Evolutionary conservation across 1,140 invertebrate species (phyloP), one percentile per base, ranked within the genome.

Genomic region (Philopotamus ludificatus): DNA sequence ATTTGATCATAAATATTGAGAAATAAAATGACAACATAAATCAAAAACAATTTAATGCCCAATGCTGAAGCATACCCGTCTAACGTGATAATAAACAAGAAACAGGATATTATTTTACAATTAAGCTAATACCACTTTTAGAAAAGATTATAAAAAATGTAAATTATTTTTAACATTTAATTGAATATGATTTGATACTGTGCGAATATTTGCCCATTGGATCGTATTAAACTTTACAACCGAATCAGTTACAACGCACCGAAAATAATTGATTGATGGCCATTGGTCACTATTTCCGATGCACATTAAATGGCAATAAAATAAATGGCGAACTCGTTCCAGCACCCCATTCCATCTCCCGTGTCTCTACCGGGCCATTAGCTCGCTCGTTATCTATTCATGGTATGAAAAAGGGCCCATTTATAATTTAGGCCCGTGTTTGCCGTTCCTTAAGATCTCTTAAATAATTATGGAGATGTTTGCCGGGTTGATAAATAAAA

Each of bases 251-350:
- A 34, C 28, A 34, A 34, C 28, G 28, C 28, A 34, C 28, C 28
- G 28, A 34, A 34, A 34, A 34, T 34, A 34, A 34, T 34, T 34
- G 28, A 34, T 34, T 34, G 28, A 34, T 34, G 12, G 4, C 28
- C 28, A 34, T 34, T 34, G 28, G 4, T 34, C 12, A 34, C 4
- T 7, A 7, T 12, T 12, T 12, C 28, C 12, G 28, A 34, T 34
- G 22, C 10, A 50, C 47, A 50, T 50, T 50, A 50, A 50, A 21
- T 18, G 47, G 47, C n/a, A 50, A 50, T 50, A 50, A 50, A 34
- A 34, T 34, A 34, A 34, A 34, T 34, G 28, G 28, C 28, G n/a
- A 34, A 34, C 28, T 12, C 12, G 28, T 12, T 50, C 21, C 47
- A 21, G 47, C 18, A 3, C 47, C 15, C 4, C 47, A 21, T 50